Base-by-base conservation (phyloP, 2,113 vertebrate genomes). In the Solea senegalensis region DNA sequence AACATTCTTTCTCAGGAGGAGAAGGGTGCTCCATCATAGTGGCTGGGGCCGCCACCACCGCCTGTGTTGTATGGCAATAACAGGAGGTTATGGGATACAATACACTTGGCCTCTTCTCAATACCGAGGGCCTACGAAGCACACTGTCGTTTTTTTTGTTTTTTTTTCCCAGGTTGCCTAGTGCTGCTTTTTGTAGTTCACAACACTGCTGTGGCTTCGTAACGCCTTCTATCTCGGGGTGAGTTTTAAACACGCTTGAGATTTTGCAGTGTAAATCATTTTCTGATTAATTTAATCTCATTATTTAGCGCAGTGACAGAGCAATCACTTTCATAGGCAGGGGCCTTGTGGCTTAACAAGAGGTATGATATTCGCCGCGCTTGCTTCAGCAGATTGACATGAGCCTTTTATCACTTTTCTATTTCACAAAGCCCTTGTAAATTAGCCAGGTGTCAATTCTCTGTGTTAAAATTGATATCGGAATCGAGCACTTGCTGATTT, bases 1-100 rank as follows among this genome's bases (percentile, higher is more conserved):
- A 97, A 95, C 95, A 95, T 94, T 94, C 94, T 94, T 96, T 95
- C 95, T 95, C 88, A 89, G 89, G 91, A 94, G 92, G 90, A 92
- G 94, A 96, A 91, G 88, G 88, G 91, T 93, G 91, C 95, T 98
- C 95, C 91, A 95, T 96, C 96, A 97, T 86, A 69, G 89, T 43
- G 89, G 90, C 91, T 80, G 80, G 84, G 86, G 82, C 89, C 84
- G 82, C 89, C 89, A 82, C 86, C 60, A 21, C 87, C 66, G 75
- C 86, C 86, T 88, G 87, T 87, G 90, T 91, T 91, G 88, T 92
- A 85, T 88, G 89, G 90, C 87, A 89, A 87, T 86, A 88, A 88
- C 76, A 88, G 89, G 78, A 90, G 88, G 88, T 91, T 88, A 88
- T 76, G 78, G 82, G 86, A 91, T 86, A 89, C 89, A 89, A 89